phyloP scores from a whole-genome alignment of 2,797 vertebrate genomes.

The Xiphophorus birchmanni region DNA sequence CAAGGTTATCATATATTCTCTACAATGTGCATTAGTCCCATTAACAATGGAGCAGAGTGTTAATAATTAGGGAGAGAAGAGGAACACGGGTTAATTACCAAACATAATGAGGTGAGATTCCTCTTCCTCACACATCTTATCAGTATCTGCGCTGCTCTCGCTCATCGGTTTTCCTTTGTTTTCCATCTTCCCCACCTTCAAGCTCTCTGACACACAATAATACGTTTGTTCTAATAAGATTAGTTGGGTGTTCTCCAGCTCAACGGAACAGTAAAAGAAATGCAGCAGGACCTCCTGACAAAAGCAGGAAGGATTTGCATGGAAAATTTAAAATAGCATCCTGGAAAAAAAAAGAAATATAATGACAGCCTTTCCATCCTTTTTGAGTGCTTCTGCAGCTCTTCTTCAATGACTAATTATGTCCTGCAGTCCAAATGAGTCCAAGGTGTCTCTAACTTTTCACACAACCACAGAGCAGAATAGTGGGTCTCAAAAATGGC shows the following conservation, averaged over 20 bases:
- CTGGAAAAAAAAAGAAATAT: neutral
- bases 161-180: neutral
- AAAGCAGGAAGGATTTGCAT: neutral
- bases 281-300: conserved; percentile 5
- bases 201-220: conserved; percentile 1
- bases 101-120: conserved; percentile 50
- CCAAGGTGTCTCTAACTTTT: neutral
- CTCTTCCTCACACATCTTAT: conserved; percentile 37
- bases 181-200: neutral
- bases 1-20: conserved; percentile 14
- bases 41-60: conserved; percentile 44
- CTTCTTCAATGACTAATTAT: neutral
- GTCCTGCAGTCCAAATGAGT: neutral
- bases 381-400: neutral
- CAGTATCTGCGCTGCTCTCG: conserved; percentile 3
- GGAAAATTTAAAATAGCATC: neutral
- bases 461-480: neutral
- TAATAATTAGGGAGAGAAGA: conserved; percentile 51
- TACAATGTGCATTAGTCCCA: conserved; percentile 32
- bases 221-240: conserved; percentile 36
- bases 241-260: conserved; percentile 15
- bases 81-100: conserved; percentile 57
- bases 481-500: neutral
- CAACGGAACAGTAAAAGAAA: neutral
- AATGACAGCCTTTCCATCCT: neutral